Evolutionary conservation across 2,888 invertebrate genomes (phyloP), one percentile per base, ranked within the genome.

Genomic region (Eupithecia insigniata): DNA sequence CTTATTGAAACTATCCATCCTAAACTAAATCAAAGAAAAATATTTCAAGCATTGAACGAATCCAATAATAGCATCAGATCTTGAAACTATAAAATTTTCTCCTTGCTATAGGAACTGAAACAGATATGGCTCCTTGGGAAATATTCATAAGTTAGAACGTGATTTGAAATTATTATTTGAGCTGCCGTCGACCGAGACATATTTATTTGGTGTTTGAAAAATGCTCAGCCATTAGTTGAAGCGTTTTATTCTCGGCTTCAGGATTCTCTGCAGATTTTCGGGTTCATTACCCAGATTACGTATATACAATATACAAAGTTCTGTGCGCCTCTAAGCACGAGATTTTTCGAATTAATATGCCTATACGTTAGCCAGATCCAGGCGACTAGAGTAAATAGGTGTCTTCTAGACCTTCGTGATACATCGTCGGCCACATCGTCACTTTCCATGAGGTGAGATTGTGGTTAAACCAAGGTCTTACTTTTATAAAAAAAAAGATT

Each of bases 101-200:
- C 67, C 36, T 46, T 66, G 34, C 71, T 69, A 70, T 75, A 73
- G 73, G 77, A 78, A 67, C 70, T 76, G 76, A 75, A 71, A 78
- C 79, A 80, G 78, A 80, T 79, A 70, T 67, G 78, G 73, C 73
- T 70, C 69, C 32, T 69, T 67, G 70, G 69, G 78, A 80, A 80
- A 84, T 82, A 85, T 85, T 85, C 84, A 84, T 83, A 85, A 82
- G 78, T 76, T 73, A 69, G 77, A 78, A 83, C 84, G 85, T 85
- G 85, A 84, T 84, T 78, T 76, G 84, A 83, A 85, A 85, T 84
- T 83, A 85, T 82, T 84, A 82, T 81, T 71, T 77, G 72, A 69
- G 72, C 70, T 67, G 73, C 68, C 76, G 78, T 61, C 71, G 75
- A 70, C 70, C 73, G 71, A 73, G 71, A 68, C 72, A 72, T 76